phyloP scores from a whole-genome alignment of 2,113 vertebrate species.

The Coptodon rendalli region DNA sequence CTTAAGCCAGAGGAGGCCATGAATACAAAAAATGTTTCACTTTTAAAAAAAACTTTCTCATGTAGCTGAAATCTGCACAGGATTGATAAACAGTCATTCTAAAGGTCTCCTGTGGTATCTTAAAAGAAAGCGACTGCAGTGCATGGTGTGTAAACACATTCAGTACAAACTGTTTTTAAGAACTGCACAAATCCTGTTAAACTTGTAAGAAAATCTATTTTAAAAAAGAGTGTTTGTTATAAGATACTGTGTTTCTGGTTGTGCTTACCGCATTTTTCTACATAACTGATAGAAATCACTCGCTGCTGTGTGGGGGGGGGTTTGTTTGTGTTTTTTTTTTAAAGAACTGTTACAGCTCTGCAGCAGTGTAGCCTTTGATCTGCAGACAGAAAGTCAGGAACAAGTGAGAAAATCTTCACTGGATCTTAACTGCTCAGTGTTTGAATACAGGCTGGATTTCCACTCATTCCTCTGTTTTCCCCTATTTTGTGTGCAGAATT shows the following conservation, averaged over 20 bases:
- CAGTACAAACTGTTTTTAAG: background rate
- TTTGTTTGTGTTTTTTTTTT: background rate
- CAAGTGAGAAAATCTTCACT: background rate
- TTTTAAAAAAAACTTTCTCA: rapidly evolving
- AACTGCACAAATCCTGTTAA: background rate
- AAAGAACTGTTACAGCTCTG: background rate
- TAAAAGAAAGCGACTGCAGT: background rate
- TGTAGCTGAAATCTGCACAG: background rate
- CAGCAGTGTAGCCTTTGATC: background rate
- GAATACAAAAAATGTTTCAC: background rate
- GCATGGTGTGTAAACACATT: background rate
- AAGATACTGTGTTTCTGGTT: background rate
- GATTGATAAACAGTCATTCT: background rate
- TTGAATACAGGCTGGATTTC: background rate
- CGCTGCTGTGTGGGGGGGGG: rapidly evolving
- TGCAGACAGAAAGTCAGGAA: background rate
- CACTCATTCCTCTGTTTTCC: background rate
- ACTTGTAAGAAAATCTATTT: background rate
- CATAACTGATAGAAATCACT: background rate
- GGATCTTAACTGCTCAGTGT: background rate
- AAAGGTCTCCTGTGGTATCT: background rate
- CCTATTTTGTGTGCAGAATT: background rate
- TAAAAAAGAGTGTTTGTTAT: background rate
- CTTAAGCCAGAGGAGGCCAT: background rate
- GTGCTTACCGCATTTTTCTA: background rate